Evolutionary conservation across 2,888 invertebrate genomes (phyloP), one percentile per base, ranked within the genome.

Genomic region (Alitta virens): DNA sequence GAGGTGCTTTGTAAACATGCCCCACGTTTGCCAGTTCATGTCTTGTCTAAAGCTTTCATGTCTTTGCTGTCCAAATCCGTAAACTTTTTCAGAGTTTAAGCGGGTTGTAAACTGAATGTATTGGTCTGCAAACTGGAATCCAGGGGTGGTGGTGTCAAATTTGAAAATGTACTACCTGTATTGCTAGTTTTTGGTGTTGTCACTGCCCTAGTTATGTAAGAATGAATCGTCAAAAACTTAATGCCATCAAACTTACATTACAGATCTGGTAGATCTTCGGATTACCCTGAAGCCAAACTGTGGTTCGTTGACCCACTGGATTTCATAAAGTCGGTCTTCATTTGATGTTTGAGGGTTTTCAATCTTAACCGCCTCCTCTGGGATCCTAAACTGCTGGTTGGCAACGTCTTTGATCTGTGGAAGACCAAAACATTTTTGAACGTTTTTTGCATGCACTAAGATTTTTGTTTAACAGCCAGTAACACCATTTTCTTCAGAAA

Each of bases 31-130:
- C 74, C 74, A 76, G 62, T 68, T 67, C 74, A 78, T 73, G 64
- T 77, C 71, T 49, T 76, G 77, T 3, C 63, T 62, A 24, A 76
- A 71, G 14, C 63, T 56, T 51, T 63, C 38, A 60, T 78, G 78
- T 43, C 72, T 72, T 58, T 78, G 76, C 56, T 78, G 77, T 1
- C 78, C 78, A 56, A 78, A 72, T 0, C 78, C 78, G 62, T 77
- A 78, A 18, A 78, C 50, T 49, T 72, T 54, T 38, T 56, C 62
- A 24, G 72, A 71, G 33, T 71, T 61, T n/a, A 77, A 65, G 7
- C 65, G 58, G 14, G 72, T 71, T 2, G 75, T 72, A 26, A 78
- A 26, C 64, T 78, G 77, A 23, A 75, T 60, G 55, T 72, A 77
- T 66, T 78, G 76, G 55, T 71, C 68, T n/a, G 73, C 66, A 53